Evolutionary conservation across 2,888 invertebrate genomes (phyloP), one percentile per base, ranked within the genome.

Genomic region (Pelosia muscerda): DNA sequence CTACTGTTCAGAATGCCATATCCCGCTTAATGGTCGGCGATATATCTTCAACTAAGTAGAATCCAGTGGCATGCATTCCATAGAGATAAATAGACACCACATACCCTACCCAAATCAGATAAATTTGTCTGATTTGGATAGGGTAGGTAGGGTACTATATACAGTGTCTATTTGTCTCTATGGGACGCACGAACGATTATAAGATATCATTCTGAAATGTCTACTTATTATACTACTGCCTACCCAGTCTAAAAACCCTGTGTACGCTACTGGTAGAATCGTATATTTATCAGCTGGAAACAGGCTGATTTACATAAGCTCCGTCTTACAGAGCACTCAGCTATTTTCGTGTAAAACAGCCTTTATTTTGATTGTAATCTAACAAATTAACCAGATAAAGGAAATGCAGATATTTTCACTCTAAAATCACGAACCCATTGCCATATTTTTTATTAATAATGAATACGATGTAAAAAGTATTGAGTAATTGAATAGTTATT

Each of bases 391-490:
- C 54, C 60, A 56, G 26, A 49, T 63, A 63, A 63, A 59, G n/a
- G n/a, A n/a, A n/a, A n/a, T n/a, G n/a, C n/a, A n/a, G 59, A 25
- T 23, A 34, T 67, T 66, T 63, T 63, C 55, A 38, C 53, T 62
- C 38, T 58, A 59, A 57, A n/a, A 63, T 31, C 64, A 68, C 69
- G 49, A 56, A 65, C 13, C 60, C 54, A 66, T 70, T 72, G 81
- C 71, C 78, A 77, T 75, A 71, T 69, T 69, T 76, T 75, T 63
- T 23, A 74, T 72, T 67, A 59, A 66, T 66, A 9, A 62, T 49
- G 22, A 68, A 65, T 64, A 75, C 66, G 11, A 68, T 65, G 23
- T 49, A 15, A 49, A 59, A 42, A 23, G 38, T 69, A 59, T 68
- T 64, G 64, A 15, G 26, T 59, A 59, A 65, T 59, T 68, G 19